Conservation (phyloP, 2,113 vertebrate species). For the Panthera tigris region DNA sequence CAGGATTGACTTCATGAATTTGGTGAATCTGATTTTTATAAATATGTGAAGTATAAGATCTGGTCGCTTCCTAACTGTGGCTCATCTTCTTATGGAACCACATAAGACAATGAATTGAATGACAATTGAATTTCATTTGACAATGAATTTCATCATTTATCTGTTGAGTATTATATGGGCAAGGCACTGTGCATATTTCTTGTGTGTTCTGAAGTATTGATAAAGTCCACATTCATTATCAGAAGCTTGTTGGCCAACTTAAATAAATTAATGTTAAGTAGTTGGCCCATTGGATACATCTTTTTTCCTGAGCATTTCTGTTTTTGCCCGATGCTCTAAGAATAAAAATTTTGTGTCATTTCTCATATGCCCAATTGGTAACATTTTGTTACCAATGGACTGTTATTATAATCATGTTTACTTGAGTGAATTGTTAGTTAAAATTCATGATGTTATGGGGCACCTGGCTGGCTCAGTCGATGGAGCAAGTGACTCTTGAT, state of each 20-base stretch:
- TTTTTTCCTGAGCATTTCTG: constrained; percentile 26
- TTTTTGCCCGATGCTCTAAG: constrained; percentile 1
- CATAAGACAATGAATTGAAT: neutral
- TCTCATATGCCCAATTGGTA: neutral
- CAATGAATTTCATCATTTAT: constrained; percentile 42
- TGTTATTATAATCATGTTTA: neutral
- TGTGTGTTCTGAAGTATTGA: constrained; percentile 34
- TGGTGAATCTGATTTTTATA: constrained; percentile 39
- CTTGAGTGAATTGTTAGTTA: constrained; percentile 12
- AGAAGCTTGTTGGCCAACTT: constrained; percentile 10
- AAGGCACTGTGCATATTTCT: constrained; percentile 1
- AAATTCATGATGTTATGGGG: neutral
- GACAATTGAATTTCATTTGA: neutral
- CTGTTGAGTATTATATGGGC: constrained; percentile 1
- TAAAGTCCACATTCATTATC: neutral
- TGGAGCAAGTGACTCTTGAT: neutral
- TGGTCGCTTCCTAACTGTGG: neutral
- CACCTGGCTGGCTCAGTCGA: neutral
- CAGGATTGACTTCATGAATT: neutral
- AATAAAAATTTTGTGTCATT: constrained; percentile 43
- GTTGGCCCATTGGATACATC: neutral
- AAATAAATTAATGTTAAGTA: constrained; percentile 1
- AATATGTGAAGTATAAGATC: constrained; percentile 10
- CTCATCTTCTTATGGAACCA: neutral
- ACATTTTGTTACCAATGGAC: constrained; percentile 27